phyloP scores from a whole-genome alignment of 1,140 invertebrate species.

The Dermatophagoides farinae region DNA sequence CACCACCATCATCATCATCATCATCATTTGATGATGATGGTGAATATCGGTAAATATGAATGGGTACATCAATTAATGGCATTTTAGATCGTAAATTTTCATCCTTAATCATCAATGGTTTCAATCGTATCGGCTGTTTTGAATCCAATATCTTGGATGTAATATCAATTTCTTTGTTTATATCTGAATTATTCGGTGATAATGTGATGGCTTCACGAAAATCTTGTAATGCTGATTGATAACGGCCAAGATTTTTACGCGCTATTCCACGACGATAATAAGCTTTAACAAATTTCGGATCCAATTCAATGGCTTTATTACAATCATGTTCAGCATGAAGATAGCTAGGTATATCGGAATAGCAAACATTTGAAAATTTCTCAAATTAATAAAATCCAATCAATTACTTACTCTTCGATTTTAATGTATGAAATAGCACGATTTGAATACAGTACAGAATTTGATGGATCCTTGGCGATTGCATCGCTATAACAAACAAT shows the following conservation, averaged over 20 bases:
- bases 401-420: constrained; percentile 44
- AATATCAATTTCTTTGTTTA: not conserved
- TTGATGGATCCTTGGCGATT: constrained; percentile 47
- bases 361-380: not conserved
- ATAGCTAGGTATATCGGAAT: not conserved
- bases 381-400: too few species aligned
- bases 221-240: constrained; percentile 41
- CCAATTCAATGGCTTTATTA: constrained; percentile 42
- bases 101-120: too few species aligned
- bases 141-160: not conserved
- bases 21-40: not conserved
- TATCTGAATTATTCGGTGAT: constrained; percentile 42
- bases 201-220: constrained; percentile 40
- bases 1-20: not conserved
- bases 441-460: constrained; percentile 65
- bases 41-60: too few species aligned
- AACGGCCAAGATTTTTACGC: constrained; percentile 37
- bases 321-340: constrained; percentile 47
- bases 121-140: too few species aligned
- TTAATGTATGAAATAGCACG: constrained; percentile 68
- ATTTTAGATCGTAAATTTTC: not conserved
- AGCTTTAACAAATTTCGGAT: constrained; percentile 55
- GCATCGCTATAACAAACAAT: constrained; percentile 57
- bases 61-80: not conserved
- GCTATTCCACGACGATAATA: constrained; percentile 49